A percentile compares a stretch with the other conserved stretches of the same genome.
These are phyloP conservation scores for Echinarachnius parma DNA, from an alignment of 53 echinoderm and acorn worm genomes.

Conservation along the genomic window DNA sequence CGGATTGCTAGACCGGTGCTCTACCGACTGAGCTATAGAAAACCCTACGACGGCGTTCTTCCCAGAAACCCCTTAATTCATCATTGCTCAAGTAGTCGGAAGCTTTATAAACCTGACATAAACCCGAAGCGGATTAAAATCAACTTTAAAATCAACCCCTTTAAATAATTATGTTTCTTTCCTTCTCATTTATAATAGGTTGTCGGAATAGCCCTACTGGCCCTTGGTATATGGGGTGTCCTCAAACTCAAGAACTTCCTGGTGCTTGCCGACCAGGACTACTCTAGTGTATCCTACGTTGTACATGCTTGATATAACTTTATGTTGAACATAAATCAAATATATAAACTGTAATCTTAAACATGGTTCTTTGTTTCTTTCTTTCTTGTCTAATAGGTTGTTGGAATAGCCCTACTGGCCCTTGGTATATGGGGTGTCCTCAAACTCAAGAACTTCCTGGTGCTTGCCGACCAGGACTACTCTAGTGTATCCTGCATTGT, in stretches of 20 bases:
- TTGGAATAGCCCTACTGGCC: constrained; percentile 77
- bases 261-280: constrained; percentile 82
- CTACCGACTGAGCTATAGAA: too few relatives aligned
- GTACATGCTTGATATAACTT: too few relatives aligned
- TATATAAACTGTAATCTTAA: too few relatives aligned
- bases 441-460: constrained; percentile 81
- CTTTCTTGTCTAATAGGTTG: constrained; percentile 55
- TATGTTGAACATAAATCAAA: too few relatives aligned
- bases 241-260: constrained; percentile 81
- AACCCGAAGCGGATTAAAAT: too few relatives aligned
- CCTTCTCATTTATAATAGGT: constrained; percentile 62
- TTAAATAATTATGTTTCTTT: constrained; percentile 26
- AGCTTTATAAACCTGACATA: too few relatives aligned
- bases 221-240: constrained; percentile 86
- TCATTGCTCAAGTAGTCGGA: too few relatives aligned
- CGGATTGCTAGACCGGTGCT: too few relatives aligned
- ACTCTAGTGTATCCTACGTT: constrained; percentile 85
- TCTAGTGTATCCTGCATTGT: constrained; percentile 85
- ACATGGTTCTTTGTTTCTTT: background rate
- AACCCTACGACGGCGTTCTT: too few relatives aligned
- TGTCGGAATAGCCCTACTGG: constrained; percentile 79
- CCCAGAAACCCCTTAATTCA: too few relatives aligned
- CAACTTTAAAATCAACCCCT: too few relatives aligned
- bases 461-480: constrained; percentile 81
- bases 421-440: constrained; percentile 89